Conservation (phyloP, 2,888 invertebrate genomes). For the Ceraclea dissimilis region DNA sequence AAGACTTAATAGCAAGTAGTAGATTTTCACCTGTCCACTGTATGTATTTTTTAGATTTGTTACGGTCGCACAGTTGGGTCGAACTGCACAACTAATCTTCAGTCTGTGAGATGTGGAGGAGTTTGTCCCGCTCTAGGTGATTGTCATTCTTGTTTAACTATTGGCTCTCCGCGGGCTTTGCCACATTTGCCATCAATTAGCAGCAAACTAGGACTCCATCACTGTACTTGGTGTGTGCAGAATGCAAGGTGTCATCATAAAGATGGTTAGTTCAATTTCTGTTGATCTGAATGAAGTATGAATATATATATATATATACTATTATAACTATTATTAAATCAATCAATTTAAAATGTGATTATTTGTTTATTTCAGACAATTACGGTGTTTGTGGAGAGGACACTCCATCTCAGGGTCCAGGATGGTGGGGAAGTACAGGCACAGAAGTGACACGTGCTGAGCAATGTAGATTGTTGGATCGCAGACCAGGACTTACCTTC, state of each 20-base stretch:
- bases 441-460: constrained; percentile 65
- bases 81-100: constrained; percentile 84
- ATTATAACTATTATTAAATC: too few relatives aligned
- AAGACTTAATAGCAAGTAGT: neutral
- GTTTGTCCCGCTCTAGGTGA: constrained; percentile 84
- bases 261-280: constrained; percentile 48
- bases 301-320: too few relatives aligned
- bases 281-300: too few relatives aligned
- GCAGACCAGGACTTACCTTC: constrained; percentile 82
- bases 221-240: constrained; percentile 91
- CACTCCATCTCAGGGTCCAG: constrained; percentile 71
- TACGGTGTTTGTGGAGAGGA: constrained; percentile 82
- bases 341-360: neutral
- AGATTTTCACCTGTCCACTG: neutral
- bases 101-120: constrained; percentile 80
- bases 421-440: constrained; percentile 87
- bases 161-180: constrained; percentile 48
- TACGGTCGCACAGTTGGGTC: constrained; percentile 80
- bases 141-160: constrained; percentile 85
- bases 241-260: constrained; percentile 84
- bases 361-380: constrained; percentile 47
- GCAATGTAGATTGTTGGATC: constrained; percentile 71
- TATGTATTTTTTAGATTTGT: constrained; percentile 49
- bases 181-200: constrained; percentile 53
- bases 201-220: constrained; percentile 67